Percentiles rank a stretch among this genome's conserved stretches.
phyloP scores from a whole-genome alignment of 1,140 invertebrate species.

The Drosophila sulfurigaster region DNA sequence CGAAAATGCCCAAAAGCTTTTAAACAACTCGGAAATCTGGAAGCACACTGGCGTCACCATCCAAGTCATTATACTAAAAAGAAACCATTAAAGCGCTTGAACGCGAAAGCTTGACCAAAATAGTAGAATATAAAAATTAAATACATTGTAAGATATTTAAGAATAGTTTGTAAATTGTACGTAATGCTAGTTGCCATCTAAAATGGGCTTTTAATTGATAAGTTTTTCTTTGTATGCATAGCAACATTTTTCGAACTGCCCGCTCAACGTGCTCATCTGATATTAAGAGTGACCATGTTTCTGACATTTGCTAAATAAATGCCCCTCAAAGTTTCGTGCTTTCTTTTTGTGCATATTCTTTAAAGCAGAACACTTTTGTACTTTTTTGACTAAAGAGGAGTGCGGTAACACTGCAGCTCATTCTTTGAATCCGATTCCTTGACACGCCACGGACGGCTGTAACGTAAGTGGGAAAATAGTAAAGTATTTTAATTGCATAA shows the following conservation, averaged over 20 bases:
- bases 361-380: too few species aligned
- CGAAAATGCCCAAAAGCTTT: background rate
- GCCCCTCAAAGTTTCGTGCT: too few species aligned
- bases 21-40: background rate
- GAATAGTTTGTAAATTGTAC: too few species aligned
- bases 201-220: too few species aligned
- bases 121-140: background rate
- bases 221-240: too few species aligned
- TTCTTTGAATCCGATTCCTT: constrained; percentile 46
- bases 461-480: constrained; percentile 39
- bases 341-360: constrained; percentile 1
- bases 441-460: constrained; percentile 33
- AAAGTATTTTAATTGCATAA: constrained; percentile 48
- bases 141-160: background rate
- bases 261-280: too few species aligned
- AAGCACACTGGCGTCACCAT: background rate
- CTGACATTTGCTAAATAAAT: too few species aligned
- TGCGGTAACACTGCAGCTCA: constrained; percentile 39
- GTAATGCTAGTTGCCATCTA: too few species aligned
- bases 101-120: background rate
- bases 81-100: background rate
- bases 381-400: background rate
- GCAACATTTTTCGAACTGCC: too few species aligned
- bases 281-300: too few species aligned
- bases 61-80: background rate